Conservation (phyloP, 2,888 invertebrate species). For the Drosophila anceps region DNA sequence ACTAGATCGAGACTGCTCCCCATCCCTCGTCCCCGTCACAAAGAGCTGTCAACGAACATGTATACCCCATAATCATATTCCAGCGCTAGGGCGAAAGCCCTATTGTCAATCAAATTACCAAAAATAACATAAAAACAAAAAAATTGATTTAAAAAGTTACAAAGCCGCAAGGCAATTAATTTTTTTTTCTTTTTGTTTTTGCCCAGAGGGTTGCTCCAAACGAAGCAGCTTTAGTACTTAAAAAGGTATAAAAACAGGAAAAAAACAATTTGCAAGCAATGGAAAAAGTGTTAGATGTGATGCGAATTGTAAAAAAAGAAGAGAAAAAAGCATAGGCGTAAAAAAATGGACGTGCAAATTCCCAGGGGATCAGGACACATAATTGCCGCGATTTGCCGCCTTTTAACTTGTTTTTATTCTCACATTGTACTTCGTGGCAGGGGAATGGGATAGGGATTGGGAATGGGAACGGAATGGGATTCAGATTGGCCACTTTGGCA, state of each 20-base stretch:
- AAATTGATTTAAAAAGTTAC: constrained; percentile 54
- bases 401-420: constrained; percentile 70
- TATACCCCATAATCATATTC: neutral
- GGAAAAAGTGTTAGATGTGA: constrained; percentile 14
- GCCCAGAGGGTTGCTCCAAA: neutral
- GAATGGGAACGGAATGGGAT: constrained; percentile 13
- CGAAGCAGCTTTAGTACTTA: constrained; percentile 52
- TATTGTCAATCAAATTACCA: constrained; percentile 6
- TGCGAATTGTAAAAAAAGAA: constrained; percentile 12
- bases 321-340: neutral
- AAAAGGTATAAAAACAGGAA: constrained; percentile 13
- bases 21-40: neutral
- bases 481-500: constrained; percentile 49
- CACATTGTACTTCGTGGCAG: constrained; percentile 18
- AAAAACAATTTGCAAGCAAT: constrained; percentile 12
- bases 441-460: constrained; percentile 14
- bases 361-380: constrained; percentile 58
- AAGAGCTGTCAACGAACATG: neutral
- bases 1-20: neutral
- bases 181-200: constrained; percentile 25
- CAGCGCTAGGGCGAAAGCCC: neutral
- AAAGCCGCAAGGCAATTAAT: constrained; percentile 60
- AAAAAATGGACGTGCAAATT: constrained; percentile 40
- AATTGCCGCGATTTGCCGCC: constrained; percentile 78
- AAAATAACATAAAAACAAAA: constrained; percentile 22